Base-by-base conservation (phyloP, 2,797 vertebrate genomes). In the Catostomus latipinnis region DNA sequence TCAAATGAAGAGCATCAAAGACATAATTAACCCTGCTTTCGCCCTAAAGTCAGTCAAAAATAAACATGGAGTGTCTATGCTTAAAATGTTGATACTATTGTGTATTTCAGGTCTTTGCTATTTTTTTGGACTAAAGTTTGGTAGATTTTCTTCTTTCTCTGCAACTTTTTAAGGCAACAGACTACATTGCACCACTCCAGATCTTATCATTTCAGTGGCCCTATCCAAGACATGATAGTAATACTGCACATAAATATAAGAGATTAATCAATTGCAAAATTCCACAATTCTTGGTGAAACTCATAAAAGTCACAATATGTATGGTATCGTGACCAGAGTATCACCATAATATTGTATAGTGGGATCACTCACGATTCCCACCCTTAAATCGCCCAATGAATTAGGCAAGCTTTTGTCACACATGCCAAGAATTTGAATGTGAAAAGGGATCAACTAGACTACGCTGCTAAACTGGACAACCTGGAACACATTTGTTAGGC, bases 401-500 rank as follows among this genome's bases (percentile, higher is more conserved):
- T 67, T 80, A 76, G 12, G 52, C 50, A 16, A 76, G 66, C 50
- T 74, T 82, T 65, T 80, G 69, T 74, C 71, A 56, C 18, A 73
- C 61, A 76, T 65, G 80, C 66, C 66, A 57, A 81, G 73, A 81
- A 81, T 71, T 12, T 65, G 14, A 57, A 61, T 74, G 63, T 80
- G 78, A 76, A 84, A 76, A 66, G 57, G 50, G 65, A 79, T 69
- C 74, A 82, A 45, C 48, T 18, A 61, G 60, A 52, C 66, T 71
- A 34, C 14, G 5, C 63, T 72, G 12, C 61, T 81, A 80, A 72
- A 65, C 60, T 75, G 74, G 45, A 58, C 16, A 57, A 69, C 61
- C 67, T 61, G 56, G 74, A 60, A 69, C 53, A 11, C 57, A 70
- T 67, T 60, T 70, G 43, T 78, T 67, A 74, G 70, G 18, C 66